These are phyloP conservation scores for Corynorhinus townsendii DNA, from an alignment of 2,113 vertebrate genomes.

Conservation along the genomic window DNA sequence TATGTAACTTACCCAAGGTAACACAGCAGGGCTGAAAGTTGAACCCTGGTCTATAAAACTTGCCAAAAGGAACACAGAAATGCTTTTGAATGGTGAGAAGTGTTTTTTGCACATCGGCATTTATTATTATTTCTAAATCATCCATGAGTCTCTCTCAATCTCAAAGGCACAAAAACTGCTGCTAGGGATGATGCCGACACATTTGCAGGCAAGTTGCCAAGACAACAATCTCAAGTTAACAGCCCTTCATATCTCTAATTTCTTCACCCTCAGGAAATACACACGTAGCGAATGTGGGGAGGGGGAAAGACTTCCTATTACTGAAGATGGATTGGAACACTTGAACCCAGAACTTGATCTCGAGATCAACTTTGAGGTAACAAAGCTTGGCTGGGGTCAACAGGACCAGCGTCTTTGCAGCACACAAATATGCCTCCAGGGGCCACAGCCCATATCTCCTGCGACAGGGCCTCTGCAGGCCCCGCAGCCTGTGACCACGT, in stretches of 20 bases:
- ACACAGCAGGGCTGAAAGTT: neutral
- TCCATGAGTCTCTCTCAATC: neutral
- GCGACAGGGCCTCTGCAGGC: fast-evolving
- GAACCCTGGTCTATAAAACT: neutral
- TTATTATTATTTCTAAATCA: neutral
- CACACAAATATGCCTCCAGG: neutral
- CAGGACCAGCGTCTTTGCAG: neutral
- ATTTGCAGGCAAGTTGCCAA: neutral
- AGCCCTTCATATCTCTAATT: neutral
- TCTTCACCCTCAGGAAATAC: neutral
- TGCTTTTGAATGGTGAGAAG: neutral
- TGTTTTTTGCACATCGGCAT: neutral
- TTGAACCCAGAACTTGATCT: neutral
- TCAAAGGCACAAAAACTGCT: neutral
- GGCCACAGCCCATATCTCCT: neutral
- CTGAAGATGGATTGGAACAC: neutral
- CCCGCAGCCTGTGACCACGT: fast-evolving
- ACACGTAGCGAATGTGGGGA: neutral
- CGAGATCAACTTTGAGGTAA: neutral
- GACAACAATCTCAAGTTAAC: neutral
- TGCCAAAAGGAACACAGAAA: neutral
- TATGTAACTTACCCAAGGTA: neutral
- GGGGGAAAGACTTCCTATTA: neutral
- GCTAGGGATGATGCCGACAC: neutral
- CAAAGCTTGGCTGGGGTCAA: neutral